These are phyloP conservation scores for Actenoides lindsayi DNA, from an alignment of 2,113 vertebrate species.

Conservation along the genomic window DNA sequence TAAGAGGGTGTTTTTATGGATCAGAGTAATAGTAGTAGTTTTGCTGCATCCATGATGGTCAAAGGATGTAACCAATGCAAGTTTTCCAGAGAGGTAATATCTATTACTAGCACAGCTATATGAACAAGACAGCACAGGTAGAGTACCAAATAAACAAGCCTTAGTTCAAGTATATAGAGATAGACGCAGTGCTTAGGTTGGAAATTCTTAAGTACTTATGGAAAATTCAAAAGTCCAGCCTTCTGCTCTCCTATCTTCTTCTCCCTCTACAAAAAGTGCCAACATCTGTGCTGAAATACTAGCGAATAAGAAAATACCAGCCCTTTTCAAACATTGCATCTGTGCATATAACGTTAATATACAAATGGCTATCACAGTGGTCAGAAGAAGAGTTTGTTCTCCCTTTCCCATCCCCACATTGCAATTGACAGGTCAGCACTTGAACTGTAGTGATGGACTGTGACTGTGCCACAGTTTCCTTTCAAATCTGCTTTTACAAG, in stretches of 20 bases:
- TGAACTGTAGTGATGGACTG: neutral
- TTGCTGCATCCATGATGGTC: neutral
- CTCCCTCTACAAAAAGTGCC: neutral
- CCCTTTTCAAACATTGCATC: neutral
- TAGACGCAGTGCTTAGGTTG: accelerated
- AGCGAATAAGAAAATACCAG: accelerated
- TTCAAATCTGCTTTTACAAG: slow-evolving; percentile 31
- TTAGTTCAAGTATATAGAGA: accelerated
- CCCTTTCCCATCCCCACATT: neutral
- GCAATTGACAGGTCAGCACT: neutral
- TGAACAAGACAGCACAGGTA: neutral
- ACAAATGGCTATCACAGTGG: neutral
- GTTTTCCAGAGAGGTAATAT: neutral
- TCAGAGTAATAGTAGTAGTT: neutral
- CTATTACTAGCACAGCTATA: neutral
- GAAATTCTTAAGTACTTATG: neutral
- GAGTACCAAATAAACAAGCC: neutral
- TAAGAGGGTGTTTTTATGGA: neutral
- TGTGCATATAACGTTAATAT: neutral
- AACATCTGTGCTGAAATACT: neutral
- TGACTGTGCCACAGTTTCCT: neutral
- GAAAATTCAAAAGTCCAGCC: neutral
- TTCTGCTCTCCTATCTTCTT: neutral
- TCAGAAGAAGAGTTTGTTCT: neutral
- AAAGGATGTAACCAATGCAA: neutral